Evolutionary conservation across 1,140 invertebrate genomes (phyloP), one percentile per base, ranked within the genome.

Genomic region (Drosophila rhopaloa): DNA sequence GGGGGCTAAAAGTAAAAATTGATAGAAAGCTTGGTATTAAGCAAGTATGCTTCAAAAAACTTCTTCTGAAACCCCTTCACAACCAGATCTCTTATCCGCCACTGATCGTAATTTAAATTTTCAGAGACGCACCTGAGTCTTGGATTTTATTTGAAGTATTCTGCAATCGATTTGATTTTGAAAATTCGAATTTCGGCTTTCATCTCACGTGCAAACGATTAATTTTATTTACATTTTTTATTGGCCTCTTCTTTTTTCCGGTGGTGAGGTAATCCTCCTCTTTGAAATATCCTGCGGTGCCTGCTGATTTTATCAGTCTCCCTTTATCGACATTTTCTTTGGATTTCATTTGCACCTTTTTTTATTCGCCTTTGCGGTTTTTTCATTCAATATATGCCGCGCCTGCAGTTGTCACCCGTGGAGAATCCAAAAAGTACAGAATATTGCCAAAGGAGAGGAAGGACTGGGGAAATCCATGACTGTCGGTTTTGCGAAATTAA

Each of bases 171-270:
- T 76, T 76, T 37, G 19, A 58, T 62, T 72, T 71, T 71, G 56
- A 19, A 73, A 73, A 14, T 41, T 65, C 32, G 35, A 62, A 60
- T 76, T 79, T 63, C 24, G 13, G 35, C n/a, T 76, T 85, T 76
- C 58, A 71, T 50, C 46, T 60, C 81, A 85, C 79, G 81, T 88
- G 82, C 82, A 41, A 67, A 32, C 79, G 81, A 71, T 85, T 81
- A 81, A 85, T 78, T 86, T 75, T 78, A 58, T 65, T 50, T 56
- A 48, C 5, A 6, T 46, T 57, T 73, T 74, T 60, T 44, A 32
- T 56, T 54, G 53, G 59, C 48, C 58, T 48, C 8, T 24, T 37
- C 37, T 51, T 43, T 72, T 63, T 57, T 63, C 58, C 37, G 37
- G n/a, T 59, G 53, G 19, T 43, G 47, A 62, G 51, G 56, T 79